Evolutionary conservation across 2,797 vertebrate species (phyloP).

Genomic region (Erithacus rubecula): DNA sequence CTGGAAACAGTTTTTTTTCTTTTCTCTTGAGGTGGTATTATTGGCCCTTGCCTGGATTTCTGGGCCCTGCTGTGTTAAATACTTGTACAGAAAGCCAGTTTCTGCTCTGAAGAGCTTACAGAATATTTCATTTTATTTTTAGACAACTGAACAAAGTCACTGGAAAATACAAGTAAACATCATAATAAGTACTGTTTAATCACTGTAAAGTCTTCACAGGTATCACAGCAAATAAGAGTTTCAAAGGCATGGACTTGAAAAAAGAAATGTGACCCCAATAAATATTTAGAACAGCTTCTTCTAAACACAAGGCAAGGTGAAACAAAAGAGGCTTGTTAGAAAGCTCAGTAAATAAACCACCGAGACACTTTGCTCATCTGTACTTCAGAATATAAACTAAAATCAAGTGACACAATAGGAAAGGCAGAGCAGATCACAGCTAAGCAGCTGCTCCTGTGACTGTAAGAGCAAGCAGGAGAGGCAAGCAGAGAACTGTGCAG

Average conservation of each 20-base stretch:
- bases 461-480: not conserved
- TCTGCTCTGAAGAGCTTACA: not conserved
- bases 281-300: not conserved
- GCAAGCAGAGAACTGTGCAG: not conserved
- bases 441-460: not conserved
- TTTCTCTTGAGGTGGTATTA: not conserved
- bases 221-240: not conserved
- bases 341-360: not conserved
- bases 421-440: not conserved
- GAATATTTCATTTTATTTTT: slow-evolving; percentile 16
- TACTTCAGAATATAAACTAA: not conserved
- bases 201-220: not conserved
- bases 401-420: not conserved
- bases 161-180: not conserved
- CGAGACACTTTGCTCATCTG: not conserved
- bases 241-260: not conserved
- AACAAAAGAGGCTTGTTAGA: not conserved
- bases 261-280: not conserved
- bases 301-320: not conserved
- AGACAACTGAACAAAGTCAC: not conserved
- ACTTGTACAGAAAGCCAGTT: not conserved
- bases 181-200: not conserved
- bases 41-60: not conserved
- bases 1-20: not conserved
- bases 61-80: not conserved